Percentiles rank a stretch among this genome's conserved stretches.
phyloP scores from a whole-genome alignment of 2,888 invertebrate species.

The Carterocephalus palaemon region DNA sequence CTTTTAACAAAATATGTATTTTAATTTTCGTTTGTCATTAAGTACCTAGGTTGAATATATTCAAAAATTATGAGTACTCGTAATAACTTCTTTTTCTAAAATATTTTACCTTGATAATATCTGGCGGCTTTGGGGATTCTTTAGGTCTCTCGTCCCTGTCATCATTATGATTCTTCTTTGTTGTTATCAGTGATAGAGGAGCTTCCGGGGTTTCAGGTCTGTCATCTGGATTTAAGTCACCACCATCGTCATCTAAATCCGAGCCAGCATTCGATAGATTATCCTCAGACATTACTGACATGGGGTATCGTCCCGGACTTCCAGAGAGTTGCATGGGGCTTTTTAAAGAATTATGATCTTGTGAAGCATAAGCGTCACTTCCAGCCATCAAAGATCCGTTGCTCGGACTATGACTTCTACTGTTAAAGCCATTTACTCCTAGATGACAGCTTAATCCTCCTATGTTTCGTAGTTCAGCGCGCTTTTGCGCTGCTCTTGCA shows the following conservation, averaged over 20 bases:
- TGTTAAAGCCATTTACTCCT: conserved; percentile 81
- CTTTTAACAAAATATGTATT: conserved; percentile 3
- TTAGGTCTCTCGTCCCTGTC: conserved; percentile 66
- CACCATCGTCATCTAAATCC: conserved; percentile 84
- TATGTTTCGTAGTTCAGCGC: conserved; percentile 88
- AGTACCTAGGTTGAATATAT: not conserved
- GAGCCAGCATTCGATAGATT: conserved; percentile 81
- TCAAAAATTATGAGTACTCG: not conserved
- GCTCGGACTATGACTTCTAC: conserved; percentile 81
- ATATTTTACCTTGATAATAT: conserved; percentile 70
- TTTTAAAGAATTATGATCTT: conserved; percentile 80
- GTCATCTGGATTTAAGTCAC: conserved; percentile 71
- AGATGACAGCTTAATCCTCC: conserved; percentile 79
- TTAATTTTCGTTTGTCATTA: conserved; percentile 17
- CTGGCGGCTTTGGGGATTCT: conserved; percentile 75
- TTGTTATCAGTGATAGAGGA: conserved; percentile 84
- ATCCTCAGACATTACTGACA: conserved; percentile 83
- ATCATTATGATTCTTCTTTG: conserved; percentile 73
- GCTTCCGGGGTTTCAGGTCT: conserved; percentile 82
- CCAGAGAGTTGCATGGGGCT: conserved; percentile 79
- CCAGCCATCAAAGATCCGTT: conserved; percentile 81
- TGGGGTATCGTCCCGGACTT: conserved; percentile 79
- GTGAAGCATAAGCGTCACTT: conserved; percentile 76
- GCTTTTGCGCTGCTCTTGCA: conserved; percentile 95
- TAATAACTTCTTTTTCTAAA: conserved; percentile 12